A percentile compares a stretch with the other conserved stretches of the same genome.
These are phyloP conservation scores for Notocelia uddmanniana DNA, from an alignment of 2,888 invertebrate species.

Conservation along the genomic window DNA sequence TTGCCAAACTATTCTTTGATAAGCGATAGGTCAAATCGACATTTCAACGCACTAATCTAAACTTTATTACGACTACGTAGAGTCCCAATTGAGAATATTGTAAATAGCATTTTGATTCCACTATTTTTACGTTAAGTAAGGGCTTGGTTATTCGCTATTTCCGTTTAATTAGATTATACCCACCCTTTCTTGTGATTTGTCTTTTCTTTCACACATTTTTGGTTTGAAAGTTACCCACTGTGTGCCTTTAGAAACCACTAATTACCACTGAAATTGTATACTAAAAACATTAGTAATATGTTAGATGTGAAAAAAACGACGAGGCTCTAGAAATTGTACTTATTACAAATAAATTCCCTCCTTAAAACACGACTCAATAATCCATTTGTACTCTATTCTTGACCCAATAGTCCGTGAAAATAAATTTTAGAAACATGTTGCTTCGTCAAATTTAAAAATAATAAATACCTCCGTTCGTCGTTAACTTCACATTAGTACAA, in stretches of 20 bases:
- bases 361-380: too few relatives aligned
- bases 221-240: too few relatives aligned
- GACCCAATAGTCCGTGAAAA: too few relatives aligned
- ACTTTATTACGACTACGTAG: not conserved
- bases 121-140: constrained; percentile 10
- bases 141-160: constrained; percentile 26
- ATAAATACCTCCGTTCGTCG: not conserved
- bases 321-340: too few relatives aligned
- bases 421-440: not conserved
- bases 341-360: too few relatives aligned
- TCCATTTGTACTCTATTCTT: too few relatives aligned
- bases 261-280: too few relatives aligned
- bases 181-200: too few relatives aligned
- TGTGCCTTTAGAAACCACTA: too few relatives aligned
- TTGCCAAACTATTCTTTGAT: constrained; percentile 23
- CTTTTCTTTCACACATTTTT: too few relatives aligned
- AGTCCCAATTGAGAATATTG: not conserved
- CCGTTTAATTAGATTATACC: not conserved
- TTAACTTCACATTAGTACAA: not conserved
- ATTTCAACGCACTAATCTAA: constrained; percentile 7
- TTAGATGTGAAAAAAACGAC: too few relatives aligned
- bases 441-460: not conserved
- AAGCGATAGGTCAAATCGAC: constrained; percentile 15
- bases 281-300: too few relatives aligned
- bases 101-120: not conserved